These are phyloP conservation scores for Falco biarmicus DNA, from an alignment of 2,797 vertebrate species.

Conservation along the genomic window DNA sequence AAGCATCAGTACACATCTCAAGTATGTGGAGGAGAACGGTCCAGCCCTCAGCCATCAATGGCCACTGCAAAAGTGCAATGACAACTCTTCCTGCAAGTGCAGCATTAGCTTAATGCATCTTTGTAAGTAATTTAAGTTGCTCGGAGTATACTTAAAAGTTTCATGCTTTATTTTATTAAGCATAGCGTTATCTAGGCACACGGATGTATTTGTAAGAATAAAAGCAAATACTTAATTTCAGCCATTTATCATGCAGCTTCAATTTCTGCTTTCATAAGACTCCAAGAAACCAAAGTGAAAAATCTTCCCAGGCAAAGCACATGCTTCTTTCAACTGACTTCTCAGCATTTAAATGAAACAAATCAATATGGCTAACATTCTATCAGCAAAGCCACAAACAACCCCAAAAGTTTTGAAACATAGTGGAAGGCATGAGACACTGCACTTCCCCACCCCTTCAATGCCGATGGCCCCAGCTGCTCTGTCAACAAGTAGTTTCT, in stretches of 20 bases:
- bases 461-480: fast-evolving
- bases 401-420: not conserved
- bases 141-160: not conserved
- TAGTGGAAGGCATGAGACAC: not conserved
- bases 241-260: not conserved
- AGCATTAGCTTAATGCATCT: not conserved
- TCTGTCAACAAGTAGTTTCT: not conserved
- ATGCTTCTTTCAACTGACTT: not conserved
- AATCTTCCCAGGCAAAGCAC: not conserved
- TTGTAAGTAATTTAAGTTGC: not conserved
- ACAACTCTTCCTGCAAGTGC: not conserved
- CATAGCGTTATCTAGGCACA: not conserved
- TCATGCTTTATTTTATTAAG: not conserved
- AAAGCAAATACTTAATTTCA: not conserved
- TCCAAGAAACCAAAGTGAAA: not conserved
- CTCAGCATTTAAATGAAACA: not conserved
- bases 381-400: not conserved
- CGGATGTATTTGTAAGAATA: not conserved
- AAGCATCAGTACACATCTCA: not conserved
- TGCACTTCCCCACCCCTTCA: not conserved
- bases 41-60: not conserved
- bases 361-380: too few species aligned
- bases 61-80: not conserved
- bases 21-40: fast-evolving
- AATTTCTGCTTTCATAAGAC: not conserved